Conservation (phyloP, 2,113 vertebrate genomes). For the Taurulus bubalis region DNA sequence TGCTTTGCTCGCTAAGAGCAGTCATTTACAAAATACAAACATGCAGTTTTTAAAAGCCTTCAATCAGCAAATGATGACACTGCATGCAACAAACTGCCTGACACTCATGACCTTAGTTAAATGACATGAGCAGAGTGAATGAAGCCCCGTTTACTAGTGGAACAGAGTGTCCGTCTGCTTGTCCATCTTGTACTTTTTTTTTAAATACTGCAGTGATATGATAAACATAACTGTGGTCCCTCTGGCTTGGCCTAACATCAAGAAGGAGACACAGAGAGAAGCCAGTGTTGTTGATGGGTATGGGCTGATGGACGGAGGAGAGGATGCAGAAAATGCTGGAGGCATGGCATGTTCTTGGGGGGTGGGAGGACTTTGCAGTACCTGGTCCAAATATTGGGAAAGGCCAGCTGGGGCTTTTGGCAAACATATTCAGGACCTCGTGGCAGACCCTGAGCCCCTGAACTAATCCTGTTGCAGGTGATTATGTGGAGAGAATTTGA, state of each 20-base stretch:
- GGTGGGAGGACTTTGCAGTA: constrained; percentile 60
- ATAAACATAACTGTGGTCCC: not conserved
- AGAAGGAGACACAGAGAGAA: constrained; percentile 27
- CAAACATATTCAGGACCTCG: constrained; percentile 74
- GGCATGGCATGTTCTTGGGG: constrained; percentile 46
- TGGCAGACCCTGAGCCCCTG: constrained; percentile 70
- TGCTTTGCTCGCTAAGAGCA: constrained; percentile 41
- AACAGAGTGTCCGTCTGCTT: not conserved
- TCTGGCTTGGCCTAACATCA: constrained; percentile 45
- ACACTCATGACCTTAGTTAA: constrained; percentile 12
- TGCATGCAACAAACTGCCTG: constrained; percentile 28
- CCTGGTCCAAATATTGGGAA: constrained; percentile 73
- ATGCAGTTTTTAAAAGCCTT: constrained; percentile 44
- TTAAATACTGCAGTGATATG: not conserved
- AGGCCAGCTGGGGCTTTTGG: constrained; percentile 78
- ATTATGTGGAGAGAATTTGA: constrained; percentile 72
- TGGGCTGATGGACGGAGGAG: constrained; percentile 47
- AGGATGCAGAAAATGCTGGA: constrained; percentile 55
- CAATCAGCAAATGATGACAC: constrained; percentile 54
- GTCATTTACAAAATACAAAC: constrained; percentile 47
- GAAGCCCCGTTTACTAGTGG: constrained; percentile 3
- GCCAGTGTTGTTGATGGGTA: constrained; percentile 43
- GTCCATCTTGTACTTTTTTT: not conserved
- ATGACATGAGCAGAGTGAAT: constrained; percentile 16
- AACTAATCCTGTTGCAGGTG: constrained; percentile 75